Conservation (phyloP, 2,113 vertebrate genomes). For the Thermophis baileyi region DNA sequence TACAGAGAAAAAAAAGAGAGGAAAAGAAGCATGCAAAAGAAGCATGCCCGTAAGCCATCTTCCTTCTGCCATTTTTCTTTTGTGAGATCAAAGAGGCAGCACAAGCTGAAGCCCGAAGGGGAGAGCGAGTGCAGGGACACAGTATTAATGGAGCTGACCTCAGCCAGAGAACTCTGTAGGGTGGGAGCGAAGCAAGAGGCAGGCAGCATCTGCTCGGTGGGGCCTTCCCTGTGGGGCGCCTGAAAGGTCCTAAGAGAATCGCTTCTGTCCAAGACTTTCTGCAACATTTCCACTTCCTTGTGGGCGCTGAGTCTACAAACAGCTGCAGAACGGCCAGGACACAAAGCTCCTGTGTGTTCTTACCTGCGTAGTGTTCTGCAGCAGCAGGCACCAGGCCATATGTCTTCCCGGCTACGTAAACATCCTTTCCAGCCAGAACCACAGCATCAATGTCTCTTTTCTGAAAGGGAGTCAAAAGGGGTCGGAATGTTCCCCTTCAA, state of each 20-base stretch:
- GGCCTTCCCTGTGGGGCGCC: not conserved
- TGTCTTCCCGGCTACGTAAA: slow-evolving; percentile 86
- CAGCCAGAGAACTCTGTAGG: not conserved
- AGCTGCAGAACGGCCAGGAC: rapidly evolving
- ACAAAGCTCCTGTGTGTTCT: not conserved
- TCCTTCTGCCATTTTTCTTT: not conserved
- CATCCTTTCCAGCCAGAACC: slow-evolving; percentile 82
- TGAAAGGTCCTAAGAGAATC: not conserved
- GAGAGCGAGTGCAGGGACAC: not conserved
- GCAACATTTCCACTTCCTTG: slow-evolving; percentile 13
- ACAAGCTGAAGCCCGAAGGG: not conserved
- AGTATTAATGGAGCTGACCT: not conserved
- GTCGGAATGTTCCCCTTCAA: not conserved
- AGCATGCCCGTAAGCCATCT: not conserved
- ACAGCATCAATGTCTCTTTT: slow-evolving; percentile 79
- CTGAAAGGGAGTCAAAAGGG: slow-evolving; percentile 61
- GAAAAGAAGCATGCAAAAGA: not conserved
- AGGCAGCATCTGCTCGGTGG: no score
- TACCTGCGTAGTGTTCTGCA: slow-evolving; percentile 87
- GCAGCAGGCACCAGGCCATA: slow-evolving; percentile 85
- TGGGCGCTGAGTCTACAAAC: not conserved
- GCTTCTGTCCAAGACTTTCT: not conserved
- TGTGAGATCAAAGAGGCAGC: not conserved
- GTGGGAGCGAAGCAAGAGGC: not conserved
- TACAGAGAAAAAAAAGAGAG: not conserved